A percentile compares a stretch with the other conserved stretches of the same genome.
Evolutionary conservation across 2,888 invertebrate genomes (phyloP).

Genomic region (Gryllus longicercus): DNA sequence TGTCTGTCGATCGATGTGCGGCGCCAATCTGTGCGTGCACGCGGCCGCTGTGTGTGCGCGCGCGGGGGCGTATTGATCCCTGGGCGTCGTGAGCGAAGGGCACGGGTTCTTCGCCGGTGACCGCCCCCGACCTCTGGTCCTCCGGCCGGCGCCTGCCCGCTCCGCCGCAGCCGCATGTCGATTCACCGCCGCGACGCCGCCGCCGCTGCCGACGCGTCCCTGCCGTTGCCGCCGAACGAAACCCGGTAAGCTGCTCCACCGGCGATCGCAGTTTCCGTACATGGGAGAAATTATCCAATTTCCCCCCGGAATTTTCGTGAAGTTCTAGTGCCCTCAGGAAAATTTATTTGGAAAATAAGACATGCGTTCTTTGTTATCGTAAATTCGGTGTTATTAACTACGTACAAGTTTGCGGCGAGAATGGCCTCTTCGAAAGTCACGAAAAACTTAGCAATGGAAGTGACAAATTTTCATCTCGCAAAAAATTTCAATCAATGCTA

Average conservation of each 20-base stretch:
- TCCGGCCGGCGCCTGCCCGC: neutral
- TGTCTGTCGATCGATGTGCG: neutral
- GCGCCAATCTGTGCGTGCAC: slow-evolving; percentile 17
- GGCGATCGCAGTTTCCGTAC: neutral
- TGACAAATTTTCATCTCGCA: too few species aligned
- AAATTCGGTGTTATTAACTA: too few species aligned
- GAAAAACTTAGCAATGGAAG: too few species aligned
- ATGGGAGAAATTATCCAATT: too few species aligned
- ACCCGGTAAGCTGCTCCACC: neutral
- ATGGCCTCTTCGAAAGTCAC: too few species aligned
- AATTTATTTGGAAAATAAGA: too few species aligned
- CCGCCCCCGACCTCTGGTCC: neutral
- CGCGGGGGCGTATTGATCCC: slow-evolving; percentile 1
- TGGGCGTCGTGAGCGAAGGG: neutral
- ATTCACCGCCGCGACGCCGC: neutral
- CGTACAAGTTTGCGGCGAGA: too few species aligned
- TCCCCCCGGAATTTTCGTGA: too few species aligned
- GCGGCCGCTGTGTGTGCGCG: neutral
- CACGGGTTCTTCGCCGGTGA: slow-evolving; percentile 6
- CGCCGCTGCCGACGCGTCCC: neutral
- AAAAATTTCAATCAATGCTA: too few species aligned
- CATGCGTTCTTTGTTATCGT: too few species aligned
- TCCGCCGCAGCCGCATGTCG: neutral
- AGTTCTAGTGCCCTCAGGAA: too few species aligned
- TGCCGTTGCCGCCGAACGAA: neutral